Evolutionary conservation across 2,113 vertebrate genomes (phyloP).

Genomic region (Sphyrna mokarran): DNA sequence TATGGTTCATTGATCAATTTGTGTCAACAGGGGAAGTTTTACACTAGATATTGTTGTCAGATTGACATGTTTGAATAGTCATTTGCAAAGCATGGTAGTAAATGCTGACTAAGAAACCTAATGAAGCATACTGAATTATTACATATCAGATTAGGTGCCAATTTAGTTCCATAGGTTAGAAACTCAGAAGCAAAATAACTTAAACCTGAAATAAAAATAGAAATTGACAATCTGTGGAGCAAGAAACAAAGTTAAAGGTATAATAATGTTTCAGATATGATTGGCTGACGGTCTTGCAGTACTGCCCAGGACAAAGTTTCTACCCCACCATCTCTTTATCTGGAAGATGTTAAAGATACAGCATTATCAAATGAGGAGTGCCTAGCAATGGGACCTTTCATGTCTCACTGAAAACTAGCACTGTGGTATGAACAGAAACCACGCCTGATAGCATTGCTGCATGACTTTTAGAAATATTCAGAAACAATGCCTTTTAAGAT

Average conservation of each 20-base stretch:
- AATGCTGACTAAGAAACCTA: background rate
- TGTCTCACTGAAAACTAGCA: background rate
- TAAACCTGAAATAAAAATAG: too few relatives aligned
- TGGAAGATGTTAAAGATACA: background rate
- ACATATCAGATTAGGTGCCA: background rate
- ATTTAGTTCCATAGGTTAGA: too few relatives aligned
- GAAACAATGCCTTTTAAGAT: background rate
- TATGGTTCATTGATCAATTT: background rate
- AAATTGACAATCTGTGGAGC: too few relatives aligned
- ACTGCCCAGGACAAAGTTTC: too few relatives aligned
- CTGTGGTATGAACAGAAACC: background rate
- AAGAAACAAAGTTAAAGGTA: too few relatives aligned
- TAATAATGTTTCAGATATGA: too few relatives aligned
- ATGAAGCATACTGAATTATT: background rate
- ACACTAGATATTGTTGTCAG: background rate
- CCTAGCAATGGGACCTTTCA: background rate
- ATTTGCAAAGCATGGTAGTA: background rate
- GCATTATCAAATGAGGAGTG: background rate
- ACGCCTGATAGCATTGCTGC: background rate
- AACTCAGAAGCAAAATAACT: too few relatives aligned
- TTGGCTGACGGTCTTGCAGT: too few relatives aligned
- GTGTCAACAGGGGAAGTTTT: background rate
- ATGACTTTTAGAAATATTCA: background rate
- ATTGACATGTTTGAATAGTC: background rate
- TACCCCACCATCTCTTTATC: background rate